Base-by-base conservation (phyloP, 2,797 vertebrate species). In the Xiphophorus birchmanni region DNA sequence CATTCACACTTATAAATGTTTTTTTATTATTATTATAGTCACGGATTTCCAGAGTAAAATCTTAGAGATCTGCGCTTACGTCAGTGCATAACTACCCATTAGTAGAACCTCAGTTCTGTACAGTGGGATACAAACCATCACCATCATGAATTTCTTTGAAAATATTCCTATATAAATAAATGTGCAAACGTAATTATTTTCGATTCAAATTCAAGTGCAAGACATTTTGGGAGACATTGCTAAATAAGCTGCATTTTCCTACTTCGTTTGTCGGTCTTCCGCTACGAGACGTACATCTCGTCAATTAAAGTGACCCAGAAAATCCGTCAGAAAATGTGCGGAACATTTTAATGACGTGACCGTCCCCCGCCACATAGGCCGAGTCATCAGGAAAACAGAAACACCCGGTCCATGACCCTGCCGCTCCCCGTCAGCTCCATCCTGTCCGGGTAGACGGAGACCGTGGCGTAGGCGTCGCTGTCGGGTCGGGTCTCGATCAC, bases 401-500 rank as follows among this genome's bases (percentile, higher is more conserved):
- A 92, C 40, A 96, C 92, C 89, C 95, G 94, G 87, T 97, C 93
- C 47, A 75, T 65, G 71, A 97, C 90, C 78, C 96, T 96, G 37
- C 98, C 98, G 1, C 76, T 89, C 32, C 98, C 98, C 82, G 95
- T 96, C 40, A 99, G 87, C 10, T 96, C 71, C 97, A 99, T 97
- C 88, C 93, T 95, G 89, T 99, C 97, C 52, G 96, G 81, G 9
- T 96, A 98, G 63, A 99, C 96, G 0, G 96, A 90, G 18, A 99
- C 81, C 0, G 96, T 97, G 74, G 92, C 97, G 7, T 97, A 99
- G 23, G 98, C 98, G 26, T 96, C 93, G 83, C 93, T 95, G 11
- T 95, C 91, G 0, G 98, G 97, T 0, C 96, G 95, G 0, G 98
- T 98, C 93, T 99, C 98, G 6, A 99, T 97, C 76, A 99, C 91